Base-by-base conservation (phyloP, 2,113 vertebrate genomes). In the Pipra filicauda region DNA sequence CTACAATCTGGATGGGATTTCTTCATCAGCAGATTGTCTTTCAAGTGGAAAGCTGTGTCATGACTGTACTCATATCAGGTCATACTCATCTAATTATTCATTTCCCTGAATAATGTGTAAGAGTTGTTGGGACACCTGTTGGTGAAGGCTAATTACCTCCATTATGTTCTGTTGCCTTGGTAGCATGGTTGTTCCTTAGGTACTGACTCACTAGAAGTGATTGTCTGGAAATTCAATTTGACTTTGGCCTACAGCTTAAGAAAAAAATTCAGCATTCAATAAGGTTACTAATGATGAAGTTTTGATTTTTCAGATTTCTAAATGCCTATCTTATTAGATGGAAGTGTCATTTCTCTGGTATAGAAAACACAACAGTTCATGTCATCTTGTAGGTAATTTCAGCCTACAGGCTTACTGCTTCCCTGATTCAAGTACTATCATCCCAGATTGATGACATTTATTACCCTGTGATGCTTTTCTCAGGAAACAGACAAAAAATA, bases 141-240 rank as follows among this genome's bases (percentile, higher is more conserved):
- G 69, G 14, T 65, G 33, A 35, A 59, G 49, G 18, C 14, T 65
- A 74, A 67, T 70, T 61, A 43, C 9, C 13, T 76, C 17, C 26
- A 2, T 9, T 84, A 46, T 73, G 21, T n/a, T 80, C 48, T 65
- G n/a, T 27, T 84, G 15, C 51, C 52, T 83, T 85, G 35, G 39
- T 33, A 83, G 48, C 15, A 35, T 24, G n/a, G 39, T 24, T 91
- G 10, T 9, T 80, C 49, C 57, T 88, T 75, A 37, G 59, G 58
- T 48, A 79, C 35, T 49, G 27, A 69, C 39, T 82, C 46, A 37
- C 27, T 37, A 31, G 35, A 85, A 85, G 75, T 69, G 0, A 67
- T 90, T 41, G 23, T 88, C n/a, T 85, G 69, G 73, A 96, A 81
- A 93, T 87, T 84, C 33, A 90, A 27, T 69, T 79, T 67, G 44